A percentile compares a stretch with the other conserved stretches of the same genome.
Conservation (phyloP, 2,888 invertebrate species). For the Brachyptera risi region DNA sequence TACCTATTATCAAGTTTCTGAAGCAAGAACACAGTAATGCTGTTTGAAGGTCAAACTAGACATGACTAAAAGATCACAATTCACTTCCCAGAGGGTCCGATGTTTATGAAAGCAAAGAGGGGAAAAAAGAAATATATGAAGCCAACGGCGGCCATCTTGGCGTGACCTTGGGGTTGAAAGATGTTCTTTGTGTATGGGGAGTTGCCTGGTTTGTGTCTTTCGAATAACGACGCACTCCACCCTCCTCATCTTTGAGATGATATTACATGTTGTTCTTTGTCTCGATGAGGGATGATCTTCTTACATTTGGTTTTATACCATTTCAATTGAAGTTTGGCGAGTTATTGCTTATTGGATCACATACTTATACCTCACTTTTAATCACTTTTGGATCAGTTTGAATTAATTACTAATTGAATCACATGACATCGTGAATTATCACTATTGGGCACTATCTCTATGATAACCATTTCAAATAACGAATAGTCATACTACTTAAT, state of each 20-base stretch:
- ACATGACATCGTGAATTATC: too few relatives aligned
- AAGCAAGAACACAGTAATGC: slow-evolving; percentile 1
- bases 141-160: background rate
- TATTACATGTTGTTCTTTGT: too few relatives aligned
- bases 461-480: too few relatives aligned
- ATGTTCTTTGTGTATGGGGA: slow-evolving; percentile 5
- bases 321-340: too few relatives aligned
- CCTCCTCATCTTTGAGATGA: background rate
- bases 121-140: background rate
- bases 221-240: slow-evolving; percentile 4
- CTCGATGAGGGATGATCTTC: too few relatives aligned
- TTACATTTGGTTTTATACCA: too few relatives aligned
- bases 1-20: background rate
- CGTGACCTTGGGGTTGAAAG: slow-evolving; percentile 6
- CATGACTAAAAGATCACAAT: slow-evolving; percentile 10
- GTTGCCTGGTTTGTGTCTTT: background rate
- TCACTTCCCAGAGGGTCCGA: slow-evolving; percentile 4
- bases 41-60: slow-evolving; percentile 10
- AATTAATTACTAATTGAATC: too few relatives aligned
- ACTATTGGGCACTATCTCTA: too few relatives aligned
- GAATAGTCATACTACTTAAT: too few relatives aligned
- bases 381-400: too few relatives aligned
- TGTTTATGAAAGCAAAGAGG: background rate
- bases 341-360: too few relatives aligned
- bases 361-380: too few relatives aligned